A percentile compares a stretch with the other conserved stretches of the same genome.
These are phyloP conservation scores for Dermochelys coriacea DNA, from an alignment of 2,797 vertebrate genomes.

Conservation along the genomic window DNA sequence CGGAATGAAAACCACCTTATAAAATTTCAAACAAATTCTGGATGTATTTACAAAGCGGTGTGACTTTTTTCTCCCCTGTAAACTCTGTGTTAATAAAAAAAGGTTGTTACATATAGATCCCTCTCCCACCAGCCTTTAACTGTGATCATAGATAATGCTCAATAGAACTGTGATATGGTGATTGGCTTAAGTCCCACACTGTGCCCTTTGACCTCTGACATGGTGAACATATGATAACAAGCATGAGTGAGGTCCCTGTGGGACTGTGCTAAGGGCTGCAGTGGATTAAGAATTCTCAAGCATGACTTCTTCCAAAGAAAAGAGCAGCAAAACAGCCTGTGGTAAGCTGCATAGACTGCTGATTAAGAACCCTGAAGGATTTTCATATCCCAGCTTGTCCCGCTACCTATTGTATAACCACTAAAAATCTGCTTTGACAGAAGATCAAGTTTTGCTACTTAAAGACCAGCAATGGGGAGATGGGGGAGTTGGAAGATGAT, in stretches of 20 bases:
- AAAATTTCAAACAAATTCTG: slow-evolving; percentile 42
- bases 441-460: slow-evolving; percentile 20
- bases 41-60: not conserved
- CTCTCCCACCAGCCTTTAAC: slow-evolving; percentile 30
- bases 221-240: slow-evolving; percentile 63
- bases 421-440: slow-evolving; percentile 24
- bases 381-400: slow-evolving; percentile 17
- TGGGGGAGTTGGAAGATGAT: slow-evolving; percentile 3
- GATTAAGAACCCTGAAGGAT: slow-evolving; percentile 45
- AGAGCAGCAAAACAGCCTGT: not conserved
- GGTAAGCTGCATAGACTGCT: not conserved
- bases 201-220: slow-evolving; percentile 79
- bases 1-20: slow-evolving; percentile 60
- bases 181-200: slow-evolving; percentile 62
- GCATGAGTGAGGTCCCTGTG: slow-evolving; percentile 67
- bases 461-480: not conserved
- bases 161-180: slow-evolving; percentile 23
- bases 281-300: slow-evolving; percentile 70
- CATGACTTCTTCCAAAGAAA: slow-evolving; percentile 59
- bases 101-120: slow-evolving; percentile 10
- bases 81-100: slow-evolving; percentile 23
- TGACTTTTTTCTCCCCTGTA: not conserved
- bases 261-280: slow-evolving; percentile 70
- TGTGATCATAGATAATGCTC: slow-evolving; percentile 43
- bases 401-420: slow-evolving; percentile 25